These are phyloP conservation scores for Labeo catla DNA, from an alignment of 2,113 vertebrate species.

Conservation along the genomic window DNA sequence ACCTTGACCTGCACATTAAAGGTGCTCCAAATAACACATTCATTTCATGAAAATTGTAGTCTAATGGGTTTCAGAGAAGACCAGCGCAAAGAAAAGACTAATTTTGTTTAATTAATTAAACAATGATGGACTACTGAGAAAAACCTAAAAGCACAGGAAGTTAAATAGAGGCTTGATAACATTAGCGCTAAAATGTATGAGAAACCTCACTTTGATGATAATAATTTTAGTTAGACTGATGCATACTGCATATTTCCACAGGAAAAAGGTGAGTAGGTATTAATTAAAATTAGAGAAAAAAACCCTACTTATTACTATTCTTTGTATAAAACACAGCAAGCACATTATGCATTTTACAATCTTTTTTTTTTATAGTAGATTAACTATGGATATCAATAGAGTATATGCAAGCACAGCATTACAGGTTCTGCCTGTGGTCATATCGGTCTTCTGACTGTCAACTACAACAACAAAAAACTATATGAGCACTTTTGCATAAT, in stretches of 20 bases:
- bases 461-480: not conserved
- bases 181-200: constrained; percentile 28
- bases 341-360: not conserved
- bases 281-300: not conserved
- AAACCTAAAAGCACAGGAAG: constrained; percentile 26
- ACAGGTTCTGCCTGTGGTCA: not conserved
- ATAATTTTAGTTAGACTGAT: not conserved
- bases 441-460: not conserved
- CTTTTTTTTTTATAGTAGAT: not conserved
- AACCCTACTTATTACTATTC: not conserved
- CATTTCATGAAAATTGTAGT: not conserved
- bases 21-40: not conserved
- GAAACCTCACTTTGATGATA: constrained; percentile 10
- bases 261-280: not conserved
- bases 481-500: not conserved
- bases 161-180: constrained; percentile 42
- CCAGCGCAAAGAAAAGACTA: not conserved
- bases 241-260: not conserved
- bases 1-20: not conserved
- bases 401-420: not conserved
- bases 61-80: not conserved
- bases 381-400: not conserved
- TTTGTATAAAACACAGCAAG: not conserved
- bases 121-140: not conserved
- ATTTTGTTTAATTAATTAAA: not conserved